phyloP scores from a whole-genome alignment of 2,888 invertebrate species.

The Sesia apiformis region DNA sequence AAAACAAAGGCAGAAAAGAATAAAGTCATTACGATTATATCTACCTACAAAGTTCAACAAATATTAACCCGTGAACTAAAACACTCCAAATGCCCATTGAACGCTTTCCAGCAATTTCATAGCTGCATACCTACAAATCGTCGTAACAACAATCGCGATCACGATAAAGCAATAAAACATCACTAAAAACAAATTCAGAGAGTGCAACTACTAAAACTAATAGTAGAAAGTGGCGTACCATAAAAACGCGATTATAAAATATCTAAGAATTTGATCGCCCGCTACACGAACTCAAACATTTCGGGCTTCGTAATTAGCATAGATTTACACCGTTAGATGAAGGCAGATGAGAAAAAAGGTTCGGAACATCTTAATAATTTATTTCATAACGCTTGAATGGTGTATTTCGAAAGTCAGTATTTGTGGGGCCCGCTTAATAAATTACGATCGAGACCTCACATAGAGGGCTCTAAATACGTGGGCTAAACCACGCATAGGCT shows the following conservation, averaged over 20 bases:
- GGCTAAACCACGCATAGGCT: slow-evolving; percentile 38
- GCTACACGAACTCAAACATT: slow-evolving; percentile 30
- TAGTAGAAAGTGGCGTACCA: slow-evolving; percentile 22
- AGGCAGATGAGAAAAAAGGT: background rate
- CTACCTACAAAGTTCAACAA: too few relatives aligned
- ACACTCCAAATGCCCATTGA: too few relatives aligned
- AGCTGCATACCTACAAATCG: too few relatives aligned
- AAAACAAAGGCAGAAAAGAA: too few relatives aligned
- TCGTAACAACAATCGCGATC: slow-evolving; percentile 10
- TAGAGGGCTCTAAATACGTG: slow-evolving; percentile 48
- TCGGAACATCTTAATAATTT: background rate
- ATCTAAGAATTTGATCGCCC: slow-evolving; percentile 18
- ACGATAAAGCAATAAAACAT: slow-evolving; percentile 43
- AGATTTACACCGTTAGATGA: slow-evolving; percentile 36
- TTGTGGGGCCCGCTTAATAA: slow-evolving; percentile 65
- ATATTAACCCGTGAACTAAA: too few relatives aligned
- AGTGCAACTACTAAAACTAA: slow-evolving; percentile 9
- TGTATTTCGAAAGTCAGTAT: slow-evolving; percentile 46
- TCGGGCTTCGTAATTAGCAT: slow-evolving; percentile 49
- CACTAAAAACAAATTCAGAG: slow-evolving; percentile 7
- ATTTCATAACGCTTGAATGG: slow-evolving; percentile 36
- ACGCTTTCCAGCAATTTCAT: too few relatives aligned
- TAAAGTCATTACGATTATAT: too few relatives aligned
- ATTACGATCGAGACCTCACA: slow-evolving; percentile 66
- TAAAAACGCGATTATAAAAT: background rate